phyloP scores from a whole-genome alignment of 2,888 invertebrate species.

The Scaptomyza parva region DNA sequence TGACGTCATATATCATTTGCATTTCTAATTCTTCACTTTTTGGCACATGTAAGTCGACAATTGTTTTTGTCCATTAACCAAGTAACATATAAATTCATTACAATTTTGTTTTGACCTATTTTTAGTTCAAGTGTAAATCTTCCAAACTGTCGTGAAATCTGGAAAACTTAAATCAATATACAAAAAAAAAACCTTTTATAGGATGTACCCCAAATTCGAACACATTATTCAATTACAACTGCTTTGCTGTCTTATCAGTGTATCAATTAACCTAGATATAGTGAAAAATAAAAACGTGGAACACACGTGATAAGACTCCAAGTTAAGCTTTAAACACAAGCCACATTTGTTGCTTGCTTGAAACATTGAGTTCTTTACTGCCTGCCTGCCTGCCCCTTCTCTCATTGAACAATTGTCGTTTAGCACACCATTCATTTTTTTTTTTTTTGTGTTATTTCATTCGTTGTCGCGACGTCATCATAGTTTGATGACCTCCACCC shows the following conservation, averaged over 20 bases:
- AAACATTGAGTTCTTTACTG: neutral
- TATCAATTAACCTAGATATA: constrained; percentile 66
- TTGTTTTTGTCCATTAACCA: neutral
- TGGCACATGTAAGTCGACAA: constrained; percentile 24
- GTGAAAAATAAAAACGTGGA: constrained; percentile 24
- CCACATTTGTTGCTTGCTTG: constrained; percentile 1
- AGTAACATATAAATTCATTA: neutral
- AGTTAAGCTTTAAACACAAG: constrained; percentile 6
- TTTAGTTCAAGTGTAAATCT: neutral
- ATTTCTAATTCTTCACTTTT: constrained; percentile 30
- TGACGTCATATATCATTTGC: constrained; percentile 45
- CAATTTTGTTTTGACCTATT: too few species aligned
- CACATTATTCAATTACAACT: constrained; percentile 14
- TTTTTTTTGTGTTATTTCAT: too few species aligned
- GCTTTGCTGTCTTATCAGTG: constrained; percentile 52
- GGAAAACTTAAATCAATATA: neutral
- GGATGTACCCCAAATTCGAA: too few species aligned
- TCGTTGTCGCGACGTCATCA: constrained; percentile 66
- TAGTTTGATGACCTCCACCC: constrained; percentile 79
- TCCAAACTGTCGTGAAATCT: neutral
- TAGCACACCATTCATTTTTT: constrained; percentile 15
- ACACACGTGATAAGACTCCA: constrained; percentile 41
- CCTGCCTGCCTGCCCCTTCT: neutral
- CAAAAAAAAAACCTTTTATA: too few species aligned
- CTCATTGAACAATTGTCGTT: constrained; percentile 9